Evolutionary conservation across 2,113 vertebrate species (phyloP).

Genomic region (Petrocephalus zakoni): DNA sequence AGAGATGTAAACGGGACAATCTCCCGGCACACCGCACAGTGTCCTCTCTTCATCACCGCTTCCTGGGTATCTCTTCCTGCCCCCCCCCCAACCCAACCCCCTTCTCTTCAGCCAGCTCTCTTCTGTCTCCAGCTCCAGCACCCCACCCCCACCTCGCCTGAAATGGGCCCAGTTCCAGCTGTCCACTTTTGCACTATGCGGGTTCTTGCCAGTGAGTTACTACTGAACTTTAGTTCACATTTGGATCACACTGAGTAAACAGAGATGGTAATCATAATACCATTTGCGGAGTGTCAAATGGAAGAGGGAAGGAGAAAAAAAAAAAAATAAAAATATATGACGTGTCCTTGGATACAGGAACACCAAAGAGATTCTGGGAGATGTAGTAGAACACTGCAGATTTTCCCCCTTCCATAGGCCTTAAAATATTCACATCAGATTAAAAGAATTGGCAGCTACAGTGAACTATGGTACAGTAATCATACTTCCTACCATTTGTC

Average conservation of each 20-base stretch:
- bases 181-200: background rate
- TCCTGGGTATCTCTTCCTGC: background rate
- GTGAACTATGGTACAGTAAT: background rate
- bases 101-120: background rate
- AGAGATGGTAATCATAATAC: background rate
- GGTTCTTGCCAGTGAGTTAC: background rate
- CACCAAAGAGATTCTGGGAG: background rate
- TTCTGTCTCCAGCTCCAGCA: too few relatives aligned
- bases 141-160: background rate
- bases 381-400: background rate
- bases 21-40: background rate
- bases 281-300: background rate
- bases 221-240: background rate
- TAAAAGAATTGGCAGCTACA: background rate
- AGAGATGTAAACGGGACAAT: background rate
- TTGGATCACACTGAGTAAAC: background rate
- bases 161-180: constrained; percentile 1
- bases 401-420: background rate
- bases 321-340: background rate
- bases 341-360: background rate
- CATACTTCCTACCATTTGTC: background rate
- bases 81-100: too few relatives aligned
- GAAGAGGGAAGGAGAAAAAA: background rate
- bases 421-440: background rate
- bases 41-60: background rate